phyloP scores from a whole-genome alignment of 2,113 vertebrate species.

The Pogona vitticeps region DNA sequence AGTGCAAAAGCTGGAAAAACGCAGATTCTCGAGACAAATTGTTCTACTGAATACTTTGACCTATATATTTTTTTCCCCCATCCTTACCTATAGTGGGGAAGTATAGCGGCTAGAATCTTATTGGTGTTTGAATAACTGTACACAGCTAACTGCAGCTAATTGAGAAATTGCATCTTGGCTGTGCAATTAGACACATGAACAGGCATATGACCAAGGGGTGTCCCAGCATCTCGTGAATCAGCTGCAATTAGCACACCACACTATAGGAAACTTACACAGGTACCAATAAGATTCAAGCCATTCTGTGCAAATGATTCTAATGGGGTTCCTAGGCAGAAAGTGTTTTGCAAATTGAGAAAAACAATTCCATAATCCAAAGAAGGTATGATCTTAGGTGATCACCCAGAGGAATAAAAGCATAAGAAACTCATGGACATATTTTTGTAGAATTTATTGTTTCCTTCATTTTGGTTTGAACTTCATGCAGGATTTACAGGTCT shows the following conservation, averaged over 20 bases:
- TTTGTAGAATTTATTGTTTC: not conserved
- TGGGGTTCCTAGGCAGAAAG: not conserved
- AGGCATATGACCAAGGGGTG: too few species aligned
- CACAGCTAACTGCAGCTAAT: too few species aligned
- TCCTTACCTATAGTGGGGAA: not conserved
- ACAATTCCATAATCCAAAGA: conserved; percentile 14
- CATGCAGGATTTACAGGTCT: conserved; percentile 18
- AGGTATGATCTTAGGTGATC: not conserved
- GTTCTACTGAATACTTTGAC: too few species aligned
- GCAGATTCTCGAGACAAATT: too few species aligned
- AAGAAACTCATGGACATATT: not conserved
- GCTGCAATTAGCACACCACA: too few species aligned
- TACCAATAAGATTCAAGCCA: too few species aligned
- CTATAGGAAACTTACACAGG: too few species aligned
- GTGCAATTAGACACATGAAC: too few species aligned
- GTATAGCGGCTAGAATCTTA: too few species aligned
- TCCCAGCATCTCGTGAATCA: too few species aligned
- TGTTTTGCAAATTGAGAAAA: not conserved
- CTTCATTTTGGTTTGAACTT: conserved; percentile 63
- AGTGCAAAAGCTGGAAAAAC: not conserved
- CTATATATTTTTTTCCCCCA: not conserved
- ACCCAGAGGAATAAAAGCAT: not conserved
- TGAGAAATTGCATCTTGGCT: too few species aligned
- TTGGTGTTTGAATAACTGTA: too few species aligned
- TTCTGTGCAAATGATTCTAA: not conserved